phyloP scores from a whole-genome alignment of 1,140 invertebrate genomes.

The Pogonomyrmex californicus region DNA sequence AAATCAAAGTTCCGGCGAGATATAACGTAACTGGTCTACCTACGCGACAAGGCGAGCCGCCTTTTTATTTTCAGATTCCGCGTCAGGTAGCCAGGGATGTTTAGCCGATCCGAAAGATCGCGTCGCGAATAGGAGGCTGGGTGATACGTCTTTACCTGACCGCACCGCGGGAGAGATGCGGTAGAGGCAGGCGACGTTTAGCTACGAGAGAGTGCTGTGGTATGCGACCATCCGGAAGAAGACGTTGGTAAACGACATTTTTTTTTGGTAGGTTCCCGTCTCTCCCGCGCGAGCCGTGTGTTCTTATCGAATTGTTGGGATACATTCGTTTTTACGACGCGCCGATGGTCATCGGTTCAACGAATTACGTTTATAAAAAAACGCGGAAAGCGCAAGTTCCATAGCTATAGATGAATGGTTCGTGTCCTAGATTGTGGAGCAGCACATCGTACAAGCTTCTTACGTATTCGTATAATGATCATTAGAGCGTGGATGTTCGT shows the following conservation, averaged over 20 bases:
- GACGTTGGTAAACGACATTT: slow-evolving; percentile 1
- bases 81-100: not conserved
- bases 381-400: not conserved
- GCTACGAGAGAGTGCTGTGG: not conserved
- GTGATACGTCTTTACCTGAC: not conserved
- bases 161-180: not conserved
- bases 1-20: not conserved
- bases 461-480: not conserved
- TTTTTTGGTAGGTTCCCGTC: not conserved
- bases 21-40: not conserved
- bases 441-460: not conserved
- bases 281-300: not conserved
- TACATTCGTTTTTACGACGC: not conserved
- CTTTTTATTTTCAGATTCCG: not conserved
- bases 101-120: not conserved
- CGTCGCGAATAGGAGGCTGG: not conserved
- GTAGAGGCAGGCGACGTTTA: not conserved
- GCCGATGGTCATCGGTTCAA: not conserved
- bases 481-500: not conserved
- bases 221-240: not conserved
- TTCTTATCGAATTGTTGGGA: slow-evolving; percentile 1
- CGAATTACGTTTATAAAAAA: not conserved
- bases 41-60: not conserved
- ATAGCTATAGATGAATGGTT: not conserved
- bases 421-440: not conserved